Base-by-base conservation (phyloP, 2,888 invertebrate species). In the Agrotis exclamationis region DNA sequence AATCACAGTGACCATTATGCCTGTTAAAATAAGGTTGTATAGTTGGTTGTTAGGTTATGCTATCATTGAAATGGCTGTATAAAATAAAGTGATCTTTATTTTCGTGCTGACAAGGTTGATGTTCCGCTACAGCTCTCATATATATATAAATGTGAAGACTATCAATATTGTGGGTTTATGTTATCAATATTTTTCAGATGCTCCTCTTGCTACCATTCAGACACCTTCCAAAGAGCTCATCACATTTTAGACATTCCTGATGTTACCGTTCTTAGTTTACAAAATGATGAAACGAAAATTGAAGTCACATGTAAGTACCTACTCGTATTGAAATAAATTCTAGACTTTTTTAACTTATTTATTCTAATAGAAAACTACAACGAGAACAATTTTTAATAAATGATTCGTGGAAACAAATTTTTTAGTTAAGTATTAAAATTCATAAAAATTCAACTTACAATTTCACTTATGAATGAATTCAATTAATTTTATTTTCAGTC, bases 221-320 rank as follows among this genome's bases (percentile, higher is more conserved):
- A 91, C 44, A 97, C 97, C 0, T 95, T 95, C 75, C 97, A 97
- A 90, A 96, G 97, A 82, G 96, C 95, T 64, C 91, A 93, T 45
- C 97, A 97, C 88, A 91, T 97, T 58, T 82, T 97, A 53, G 95
- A 97, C 28, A 93, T 97, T 58, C 96, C 97, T 0, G 93, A 97
- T 70, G 91, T 96, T 0, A 88, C 85, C 47, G 94, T 97, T 0
- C 58, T 83, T 9, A 77, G 86, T 0, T 87, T 94, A 1, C 72
- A 79, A 14, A 90, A 94, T 63, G 85, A 91, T 22, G 90, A 92
- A 2, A 85, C 89, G 7, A 85, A 91, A 28, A 84, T 97, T 28
- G 75, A 76, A 13, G 89, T 97, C 4, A 92, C 85, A 80, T 98
- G 98, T 97, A 91, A 96, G 97, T 96, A 9, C n/a, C n/a, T n/a